Evolutionary conservation across 2,888 invertebrate genomes (phyloP).

Genomic region (Tuta absoluta): DNA sequence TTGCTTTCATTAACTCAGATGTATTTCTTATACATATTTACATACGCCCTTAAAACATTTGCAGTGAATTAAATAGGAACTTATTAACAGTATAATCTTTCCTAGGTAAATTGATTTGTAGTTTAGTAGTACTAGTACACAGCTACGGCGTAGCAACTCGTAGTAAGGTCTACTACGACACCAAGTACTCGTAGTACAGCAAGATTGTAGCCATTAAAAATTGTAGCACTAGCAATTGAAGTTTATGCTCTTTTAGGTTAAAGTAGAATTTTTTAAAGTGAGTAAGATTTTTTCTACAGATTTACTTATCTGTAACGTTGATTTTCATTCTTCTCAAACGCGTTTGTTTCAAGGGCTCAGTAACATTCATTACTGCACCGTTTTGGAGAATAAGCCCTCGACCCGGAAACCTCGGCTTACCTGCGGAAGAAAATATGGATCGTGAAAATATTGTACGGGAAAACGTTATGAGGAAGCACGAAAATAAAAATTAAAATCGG

Average conservation of each 20-base stretch:
- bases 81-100: too few relatives aligned
- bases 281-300: too few relatives aligned
- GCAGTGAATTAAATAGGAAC: too few relatives aligned
- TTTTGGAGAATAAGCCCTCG: slow-evolving; percentile 11
- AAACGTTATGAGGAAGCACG: neutral
- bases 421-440: slow-evolving; percentile 23
- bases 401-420: slow-evolving; percentile 24
- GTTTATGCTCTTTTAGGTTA: too few relatives aligned
- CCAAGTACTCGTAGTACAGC: neutral
- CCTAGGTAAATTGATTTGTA: neutral
- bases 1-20: too few relatives aligned
- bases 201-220: too few relatives aligned
- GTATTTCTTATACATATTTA: too few relatives aligned
- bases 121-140: neutral
- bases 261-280: too few relatives aligned
- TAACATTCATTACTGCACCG: slow-evolving; percentile 25
- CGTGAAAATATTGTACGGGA: slow-evolving; percentile 10
- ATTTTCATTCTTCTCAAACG: slow-evolving; percentile 19
- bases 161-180: slow-evolving; percentile 14
- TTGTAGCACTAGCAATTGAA: too few relatives aligned
- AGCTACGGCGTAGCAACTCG: slow-evolving; percentile 20
- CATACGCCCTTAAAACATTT: too few relatives aligned
- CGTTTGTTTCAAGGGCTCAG: slow-evolving; percentile 9
- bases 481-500: neutral
- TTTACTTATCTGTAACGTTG: neutral